phyloP scores from a whole-genome alignment of 2,888 invertebrate species.

The Microctonus aethiopoides region DNA sequence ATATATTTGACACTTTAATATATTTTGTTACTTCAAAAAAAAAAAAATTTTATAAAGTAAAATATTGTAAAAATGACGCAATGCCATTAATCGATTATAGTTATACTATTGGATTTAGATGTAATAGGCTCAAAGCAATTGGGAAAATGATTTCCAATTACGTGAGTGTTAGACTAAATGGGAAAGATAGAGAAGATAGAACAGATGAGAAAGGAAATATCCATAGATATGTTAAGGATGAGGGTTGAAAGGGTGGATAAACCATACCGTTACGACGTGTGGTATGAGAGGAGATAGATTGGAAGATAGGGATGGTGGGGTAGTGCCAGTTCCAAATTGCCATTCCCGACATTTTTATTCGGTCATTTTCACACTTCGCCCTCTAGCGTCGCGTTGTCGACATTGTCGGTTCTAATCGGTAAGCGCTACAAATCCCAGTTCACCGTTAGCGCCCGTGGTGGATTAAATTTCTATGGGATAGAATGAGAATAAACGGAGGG shows the following conservation, averaged over 20 bases:
- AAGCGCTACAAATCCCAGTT: constrained; percentile 41
- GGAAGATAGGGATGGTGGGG: neutral
- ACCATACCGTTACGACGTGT: neutral
- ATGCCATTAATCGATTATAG: neutral
- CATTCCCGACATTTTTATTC: constrained; percentile 28
- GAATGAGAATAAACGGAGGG: constrained; percentile 2
- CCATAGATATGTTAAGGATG: neutral
- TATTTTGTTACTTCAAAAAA: too few species aligned
- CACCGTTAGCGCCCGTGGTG: constrained; percentile 47
- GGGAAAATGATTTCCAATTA: neutral
- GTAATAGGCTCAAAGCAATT: neutral
- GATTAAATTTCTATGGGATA: constrained; percentile 52
- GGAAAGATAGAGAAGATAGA: neutral
- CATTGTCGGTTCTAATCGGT: constrained; percentile 49
- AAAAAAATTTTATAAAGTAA: neutral
- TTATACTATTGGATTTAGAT: neutral
- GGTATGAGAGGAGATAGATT: neutral
- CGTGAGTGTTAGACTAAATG: neutral
- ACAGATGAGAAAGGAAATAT: neutral
- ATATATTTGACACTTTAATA: too few species aligned
- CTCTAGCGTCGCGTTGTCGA: neutral
- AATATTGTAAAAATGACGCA: neutral
- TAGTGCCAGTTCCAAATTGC: constrained; percentile 12
- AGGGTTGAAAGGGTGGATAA: neutral
- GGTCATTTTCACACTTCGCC: constrained; percentile 15